These are phyloP conservation scores for Hyles lineata DNA, from an alignment of 2,888 invertebrate species.

Conservation along the genomic window DNA sequence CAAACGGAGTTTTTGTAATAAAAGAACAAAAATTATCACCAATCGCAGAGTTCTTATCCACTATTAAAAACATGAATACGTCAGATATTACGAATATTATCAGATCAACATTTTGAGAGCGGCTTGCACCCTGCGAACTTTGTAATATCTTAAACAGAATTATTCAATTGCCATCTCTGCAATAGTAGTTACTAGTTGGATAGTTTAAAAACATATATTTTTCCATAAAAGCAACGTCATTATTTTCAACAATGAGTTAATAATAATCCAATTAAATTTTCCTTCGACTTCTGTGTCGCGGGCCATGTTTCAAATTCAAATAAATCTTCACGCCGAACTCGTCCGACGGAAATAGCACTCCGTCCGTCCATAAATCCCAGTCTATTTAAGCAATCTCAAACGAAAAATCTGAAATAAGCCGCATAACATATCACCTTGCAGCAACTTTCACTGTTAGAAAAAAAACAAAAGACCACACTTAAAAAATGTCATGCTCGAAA, in stretches of 20 bases:
- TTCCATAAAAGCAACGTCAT: constrained; percentile 39
- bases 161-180: neutral
- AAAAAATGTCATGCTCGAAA: constrained; percentile 19
- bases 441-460: constrained; percentile 57
- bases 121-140: too few species aligned
- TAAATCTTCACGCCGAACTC: constrained; percentile 79
- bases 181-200: neutral
- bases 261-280: constrained; percentile 83
- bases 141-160: too few species aligned
- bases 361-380: constrained; percentile 79
- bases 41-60: too few species aligned
- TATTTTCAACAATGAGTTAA: constrained; percentile 72
- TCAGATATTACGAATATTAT: too few species aligned
- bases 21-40: too few species aligned
- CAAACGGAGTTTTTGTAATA: too few species aligned
- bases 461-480: constrained; percentile 21
- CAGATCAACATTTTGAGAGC: too few species aligned
- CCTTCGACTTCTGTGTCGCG: constrained; percentile 76
- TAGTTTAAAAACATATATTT: neutral
- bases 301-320: constrained; percentile 80
- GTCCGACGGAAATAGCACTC: constrained; percentile 83
- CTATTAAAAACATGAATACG: too few species aligned
- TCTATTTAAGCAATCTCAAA: constrained; percentile 82
- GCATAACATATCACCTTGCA: constrained; percentile 68
- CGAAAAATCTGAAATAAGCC: constrained; percentile 81